Conservation (phyloP, 1,140 invertebrate genomes). For the Drosophila parvula region DNA sequence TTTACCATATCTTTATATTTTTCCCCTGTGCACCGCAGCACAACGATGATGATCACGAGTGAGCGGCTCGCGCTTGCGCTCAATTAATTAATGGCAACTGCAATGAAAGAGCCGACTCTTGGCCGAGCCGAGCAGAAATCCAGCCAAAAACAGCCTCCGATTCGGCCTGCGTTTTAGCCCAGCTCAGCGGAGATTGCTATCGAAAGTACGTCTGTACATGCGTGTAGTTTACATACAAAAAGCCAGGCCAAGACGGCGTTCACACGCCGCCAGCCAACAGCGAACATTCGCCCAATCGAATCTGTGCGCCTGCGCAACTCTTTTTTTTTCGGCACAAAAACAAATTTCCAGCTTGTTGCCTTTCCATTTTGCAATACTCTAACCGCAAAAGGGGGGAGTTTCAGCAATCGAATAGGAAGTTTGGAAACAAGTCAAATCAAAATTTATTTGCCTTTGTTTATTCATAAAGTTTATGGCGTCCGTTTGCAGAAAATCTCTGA, state of each 20-base stretch:
- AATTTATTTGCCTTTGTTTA: constrained; percentile 10
- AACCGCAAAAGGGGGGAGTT: constrained; percentile 22
- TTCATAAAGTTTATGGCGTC: background rate
- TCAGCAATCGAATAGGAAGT: background rate
- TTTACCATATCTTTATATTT: background rate
- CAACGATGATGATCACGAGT: constrained; percentile 40
- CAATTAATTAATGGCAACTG: constrained; percentile 81
- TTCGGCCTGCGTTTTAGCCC: background rate
- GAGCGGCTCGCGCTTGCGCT: constrained; percentile 62
- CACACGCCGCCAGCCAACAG: constrained; percentile 58
- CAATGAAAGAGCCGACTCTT: constrained; percentile 72
- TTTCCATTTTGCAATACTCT: constrained; percentile 53
- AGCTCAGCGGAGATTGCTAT: constrained; percentile 68
- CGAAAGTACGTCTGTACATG: constrained; percentile 80
- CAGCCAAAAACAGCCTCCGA: constrained; percentile 15
- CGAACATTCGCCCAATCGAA: constrained; percentile 45
- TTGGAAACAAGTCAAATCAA: constrained; percentile 21
- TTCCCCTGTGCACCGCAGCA: constrained; percentile 11
- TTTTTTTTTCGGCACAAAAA: constrained; percentile 52
- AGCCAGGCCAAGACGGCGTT: constrained; percentile 53
- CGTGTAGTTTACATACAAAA: constrained; percentile 79
- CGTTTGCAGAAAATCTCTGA: background rate
- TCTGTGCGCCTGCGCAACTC: constrained; percentile 41
- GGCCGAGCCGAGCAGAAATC: constrained; percentile 16
- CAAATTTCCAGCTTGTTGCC: constrained; percentile 46